A percentile compares a stretch with the other conserved stretches of the same genome.
These are phyloP conservation scores for Corvus moneduloides DNA, from an alignment of 2,113 vertebrate species.

Conservation along the genomic window DNA sequence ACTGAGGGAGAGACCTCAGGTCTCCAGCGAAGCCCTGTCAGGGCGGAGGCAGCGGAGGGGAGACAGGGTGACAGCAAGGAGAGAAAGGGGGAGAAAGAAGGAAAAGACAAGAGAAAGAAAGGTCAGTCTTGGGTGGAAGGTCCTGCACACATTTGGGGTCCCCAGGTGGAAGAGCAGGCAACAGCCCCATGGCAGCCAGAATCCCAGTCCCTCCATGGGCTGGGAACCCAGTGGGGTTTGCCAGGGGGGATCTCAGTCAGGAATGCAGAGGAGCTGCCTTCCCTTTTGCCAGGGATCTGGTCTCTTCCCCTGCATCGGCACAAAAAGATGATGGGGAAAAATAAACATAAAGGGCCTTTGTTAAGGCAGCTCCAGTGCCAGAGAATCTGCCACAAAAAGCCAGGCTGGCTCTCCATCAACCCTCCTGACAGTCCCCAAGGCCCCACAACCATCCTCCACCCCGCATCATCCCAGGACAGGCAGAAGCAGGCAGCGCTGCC, in stretches of 20 bases:
- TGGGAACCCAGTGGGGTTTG: background rate
- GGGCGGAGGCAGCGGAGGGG: background rate
- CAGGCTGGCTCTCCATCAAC: background rate
- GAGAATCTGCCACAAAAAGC: background rate
- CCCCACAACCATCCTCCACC: background rate
- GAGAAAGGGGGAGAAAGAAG: conserved; percentile 17
- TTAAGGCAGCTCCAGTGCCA: background rate
- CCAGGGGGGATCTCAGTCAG: background rate
- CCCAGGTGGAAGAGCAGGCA: background rate
- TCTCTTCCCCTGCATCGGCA: background rate
- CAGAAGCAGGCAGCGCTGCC: background rate
- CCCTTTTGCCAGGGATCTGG: background rate
- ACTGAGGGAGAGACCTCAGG: background rate
- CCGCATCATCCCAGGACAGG: rapidly evolving
- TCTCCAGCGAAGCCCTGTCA: background rate
- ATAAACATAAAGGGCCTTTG: background rate
- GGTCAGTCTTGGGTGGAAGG: background rate
- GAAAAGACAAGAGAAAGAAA: conserved; percentile 27
- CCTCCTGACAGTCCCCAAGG: background rate
- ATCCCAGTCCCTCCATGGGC: background rate
- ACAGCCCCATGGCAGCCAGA: background rate
- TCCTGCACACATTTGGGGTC: background rate
- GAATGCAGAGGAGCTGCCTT: background rate
- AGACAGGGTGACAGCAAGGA: background rate
- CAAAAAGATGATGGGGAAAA: background rate